Conservation (phyloP, 2,113 vertebrate genomes). For the Toxostoma redivivum region DNA sequence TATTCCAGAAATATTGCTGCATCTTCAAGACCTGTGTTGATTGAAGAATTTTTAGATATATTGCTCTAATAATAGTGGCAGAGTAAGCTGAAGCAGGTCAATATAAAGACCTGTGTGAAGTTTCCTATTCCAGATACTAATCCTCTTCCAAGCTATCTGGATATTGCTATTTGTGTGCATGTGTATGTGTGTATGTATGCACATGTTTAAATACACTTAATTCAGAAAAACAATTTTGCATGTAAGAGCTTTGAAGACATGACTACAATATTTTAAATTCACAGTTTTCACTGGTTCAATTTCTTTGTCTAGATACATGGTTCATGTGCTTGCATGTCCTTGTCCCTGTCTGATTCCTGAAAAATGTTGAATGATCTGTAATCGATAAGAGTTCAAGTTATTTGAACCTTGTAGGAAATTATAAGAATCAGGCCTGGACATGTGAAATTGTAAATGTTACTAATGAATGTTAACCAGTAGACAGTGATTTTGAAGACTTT, state of each 20-base stretch:
- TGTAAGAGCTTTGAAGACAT: background rate
- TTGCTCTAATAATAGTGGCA: background rate
- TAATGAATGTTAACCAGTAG: background rate
- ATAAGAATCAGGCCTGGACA: background rate
- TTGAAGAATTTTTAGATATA: background rate
- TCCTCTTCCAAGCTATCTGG: background rate
- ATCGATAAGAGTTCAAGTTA: slow-evolving; percentile 3
- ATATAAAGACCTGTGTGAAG: background rate
- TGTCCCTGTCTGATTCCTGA: background rate
- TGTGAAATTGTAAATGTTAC: background rate
- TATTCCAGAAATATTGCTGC: background rate
- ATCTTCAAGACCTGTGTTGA: background rate
- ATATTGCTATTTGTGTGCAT: background rate
- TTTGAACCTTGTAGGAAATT: background rate
- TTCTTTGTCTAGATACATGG: background rate
- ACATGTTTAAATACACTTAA: background rate
- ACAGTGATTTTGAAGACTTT: background rate
- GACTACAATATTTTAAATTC: background rate
- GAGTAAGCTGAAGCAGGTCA: background rate
- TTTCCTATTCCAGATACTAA: background rate
- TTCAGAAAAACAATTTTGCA: background rate
- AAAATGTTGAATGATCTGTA: background rate
- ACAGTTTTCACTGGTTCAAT: background rate
- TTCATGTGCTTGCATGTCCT: background rate
- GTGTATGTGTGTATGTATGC: fast-evolving